Base-by-base conservation (phyloP, 2,113 vertebrate species). In the Lepisosteus oculatus region DNA sequence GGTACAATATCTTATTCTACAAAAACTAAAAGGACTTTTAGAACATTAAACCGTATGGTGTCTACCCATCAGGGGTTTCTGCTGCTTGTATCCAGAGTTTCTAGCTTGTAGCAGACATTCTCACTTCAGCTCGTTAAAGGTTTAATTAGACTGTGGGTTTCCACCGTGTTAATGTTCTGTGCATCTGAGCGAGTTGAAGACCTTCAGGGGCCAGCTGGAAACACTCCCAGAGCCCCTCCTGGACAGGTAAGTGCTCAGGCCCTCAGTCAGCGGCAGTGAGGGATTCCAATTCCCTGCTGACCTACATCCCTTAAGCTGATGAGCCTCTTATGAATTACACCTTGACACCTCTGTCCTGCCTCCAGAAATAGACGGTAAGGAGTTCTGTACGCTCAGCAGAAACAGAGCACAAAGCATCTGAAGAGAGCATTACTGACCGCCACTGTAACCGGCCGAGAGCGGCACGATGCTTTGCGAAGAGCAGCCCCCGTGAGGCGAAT, bases 251-350 rank as follows among this genome's bases (percentile, higher is more conserved):
- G 8, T 15, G 59, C 13, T 11, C 3, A 14, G 59, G 6, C 6
- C 13, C 17, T 61, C 6, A 13, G 7, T 61, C 59, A 61, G 59
- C 13, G 51, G 43, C 8, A 57, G 6, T 78, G 78, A 77, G 67
- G 79, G 83, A 88, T 80, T 87, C 78, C 84, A 92, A 89, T 80
- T 88, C 87, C 73, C 76, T 82, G 81, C 72, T 82, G 88, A 93
- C 91, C 90, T 84, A 88, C 84, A 92, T 93, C 83, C 85, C 80
- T 70, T 94, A 93, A 95, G 90, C 93, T 83, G 87, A 85, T 94
- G 93, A 95, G 89, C 91, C 79, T 91, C 91, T 95, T 93, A 93
- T 76, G 79, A 59, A 47, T 79, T 83, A 84, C 87, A 90, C 86
- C 87, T 86, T 81, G 81, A 87, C 78, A 79, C 70, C 76, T 63